Conservation (phyloP, 2,888 invertebrate species). For the Sesia apiformis region DNA sequence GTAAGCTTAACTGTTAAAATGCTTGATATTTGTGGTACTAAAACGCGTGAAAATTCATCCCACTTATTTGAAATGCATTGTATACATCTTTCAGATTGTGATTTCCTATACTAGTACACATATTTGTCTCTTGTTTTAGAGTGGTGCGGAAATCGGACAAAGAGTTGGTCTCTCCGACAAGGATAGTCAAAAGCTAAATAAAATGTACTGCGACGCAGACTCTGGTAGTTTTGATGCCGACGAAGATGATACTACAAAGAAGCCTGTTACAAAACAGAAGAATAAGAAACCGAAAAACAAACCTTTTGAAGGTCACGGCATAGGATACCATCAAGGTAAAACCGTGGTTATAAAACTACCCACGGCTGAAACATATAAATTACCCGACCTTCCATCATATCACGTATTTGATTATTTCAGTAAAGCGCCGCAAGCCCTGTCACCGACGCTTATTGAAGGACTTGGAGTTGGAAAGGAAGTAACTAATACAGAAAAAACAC, state of each 20-base stretch:
- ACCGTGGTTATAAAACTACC: conserved; percentile 61
- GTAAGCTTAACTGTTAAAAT: no score
- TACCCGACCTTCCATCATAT: conserved; percentile 41
- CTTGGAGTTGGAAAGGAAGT: conserved; percentile 40
- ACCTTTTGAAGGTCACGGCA: conserved; percentile 60
- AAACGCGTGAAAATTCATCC: no score
- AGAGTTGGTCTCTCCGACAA: conserved; percentile 72
- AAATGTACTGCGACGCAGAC: conserved; percentile 72
- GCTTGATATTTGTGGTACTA: no score
- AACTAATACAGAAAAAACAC: conserved; percentile 21
- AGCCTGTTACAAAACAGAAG: conserved; percentile 24
- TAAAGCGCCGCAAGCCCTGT: conserved; percentile 51
- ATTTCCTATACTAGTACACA: neutral
- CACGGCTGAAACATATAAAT: conserved; percentile 39
- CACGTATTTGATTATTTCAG: conserved; percentile 63
- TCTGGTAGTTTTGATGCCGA: conserved; percentile 27
- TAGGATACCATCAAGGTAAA: conserved; percentile 70
- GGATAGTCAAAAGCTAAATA: conserved; percentile 71
- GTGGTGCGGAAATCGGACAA: conserved; percentile 71
- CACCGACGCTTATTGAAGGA: conserved; percentile 37
- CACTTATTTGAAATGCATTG: neutral
- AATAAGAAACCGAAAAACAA: conserved; percentile 43
- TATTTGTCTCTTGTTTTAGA: conserved; percentile 24
- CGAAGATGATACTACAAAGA: conserved; percentile 21
- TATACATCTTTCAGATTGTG: neutral